Percentiles rank a stretch among this genome's conserved stretches.
These are phyloP conservation scores for Leucophenga varia DNA, from an alignment of 1,140 invertebrate species.

Conservation along the genomic window DNA sequence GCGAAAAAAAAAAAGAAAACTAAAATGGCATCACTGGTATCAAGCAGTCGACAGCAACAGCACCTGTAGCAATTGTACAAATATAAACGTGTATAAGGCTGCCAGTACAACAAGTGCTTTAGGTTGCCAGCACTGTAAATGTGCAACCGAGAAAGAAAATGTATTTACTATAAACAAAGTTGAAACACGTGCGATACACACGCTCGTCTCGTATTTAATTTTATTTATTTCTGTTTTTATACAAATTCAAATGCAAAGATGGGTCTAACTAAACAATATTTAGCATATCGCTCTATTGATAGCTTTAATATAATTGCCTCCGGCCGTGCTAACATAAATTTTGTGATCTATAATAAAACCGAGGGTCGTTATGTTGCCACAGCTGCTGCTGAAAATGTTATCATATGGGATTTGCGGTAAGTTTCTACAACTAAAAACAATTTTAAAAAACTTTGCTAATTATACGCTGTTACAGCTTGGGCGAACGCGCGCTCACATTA, in stretches of 20 bases:
- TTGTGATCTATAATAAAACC: conserved; percentile 73
- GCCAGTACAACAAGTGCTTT: too few relatives aligned
- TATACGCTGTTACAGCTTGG: conserved; percentile 60
- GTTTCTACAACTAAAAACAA: not conserved
- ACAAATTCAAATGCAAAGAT: conserved; percentile 59
- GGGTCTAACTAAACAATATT: conserved; percentile 96
- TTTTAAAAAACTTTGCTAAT: not conserved
- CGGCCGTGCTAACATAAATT: conserved; percentile 73
- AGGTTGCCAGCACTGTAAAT: conserved; percentile 10
- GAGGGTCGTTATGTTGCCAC: conserved; percentile 83
- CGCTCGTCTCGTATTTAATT: too few relatives aligned
- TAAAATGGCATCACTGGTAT: too few relatives aligned
- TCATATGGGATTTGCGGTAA: conserved; percentile 85
- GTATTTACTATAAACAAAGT: conserved; percentile 16
- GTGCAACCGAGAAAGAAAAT: too few relatives aligned
- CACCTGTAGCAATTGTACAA: too few relatives aligned
- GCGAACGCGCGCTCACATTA: conserved; percentile 80
- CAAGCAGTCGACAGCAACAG: too few relatives aligned
- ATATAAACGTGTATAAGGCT: too few relatives aligned
- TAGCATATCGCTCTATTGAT: conserved; percentile 79
- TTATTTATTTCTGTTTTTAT: too few relatives aligned
- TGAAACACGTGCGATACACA: conserved; percentile 38
- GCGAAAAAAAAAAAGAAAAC: too few relatives aligned
- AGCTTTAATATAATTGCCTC: conserved; percentile 87
- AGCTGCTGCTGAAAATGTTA: conserved; percentile 89